A percentile compares a stretch with the other conserved stretches of the same genome.
phyloP scores from a whole-genome alignment of 1,140 invertebrate genomes.

The Pseudomyrmex pallidus region DNA sequence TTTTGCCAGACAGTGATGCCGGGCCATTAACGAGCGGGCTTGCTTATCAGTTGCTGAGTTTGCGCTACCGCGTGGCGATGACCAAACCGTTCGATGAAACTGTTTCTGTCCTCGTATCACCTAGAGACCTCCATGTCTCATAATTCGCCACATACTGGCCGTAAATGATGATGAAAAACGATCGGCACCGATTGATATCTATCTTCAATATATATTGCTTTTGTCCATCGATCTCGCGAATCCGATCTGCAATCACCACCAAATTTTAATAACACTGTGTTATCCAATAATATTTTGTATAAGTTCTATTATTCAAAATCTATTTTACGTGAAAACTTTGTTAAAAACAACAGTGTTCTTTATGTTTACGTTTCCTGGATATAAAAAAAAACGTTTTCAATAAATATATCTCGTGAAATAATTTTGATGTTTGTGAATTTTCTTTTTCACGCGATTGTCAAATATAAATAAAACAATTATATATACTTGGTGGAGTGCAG shows the following conservation, averaged over 20 bases:
- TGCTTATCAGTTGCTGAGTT: constrained; percentile 82
- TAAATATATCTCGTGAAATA: too few species aligned
- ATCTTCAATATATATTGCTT: constrained; percentile 57
- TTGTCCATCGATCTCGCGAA: constrained; percentile 51
- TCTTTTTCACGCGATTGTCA: too few species aligned
- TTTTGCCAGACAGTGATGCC: constrained; percentile 73
- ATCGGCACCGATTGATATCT: constrained; percentile 33
- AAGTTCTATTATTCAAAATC: too few species aligned
- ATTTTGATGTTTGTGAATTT: too few species aligned
- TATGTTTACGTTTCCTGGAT: too few species aligned
- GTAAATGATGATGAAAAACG: constrained; percentile 69
- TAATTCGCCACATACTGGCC: constrained; percentile 70
- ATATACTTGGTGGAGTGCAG: too few species aligned
- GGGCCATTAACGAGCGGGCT: constrained; percentile 77
- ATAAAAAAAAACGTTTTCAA: too few species aligned
- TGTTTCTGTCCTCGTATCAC: constrained; percentile 72
- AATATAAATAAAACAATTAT: too few species aligned
- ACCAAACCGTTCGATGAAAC: constrained; percentile 72
- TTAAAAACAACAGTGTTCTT: too few species aligned
- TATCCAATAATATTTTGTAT: not conserved
- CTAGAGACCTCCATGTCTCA: constrained; percentile 70
- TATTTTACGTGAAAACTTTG: too few species aligned
- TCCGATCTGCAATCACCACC: not conserved
- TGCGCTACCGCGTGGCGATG: constrained; percentile 72
- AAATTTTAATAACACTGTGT: not conserved